Evolutionary conservation across 2,797 vertebrate species (phyloP).

Genomic region (Cephalopachus bancanus): DNA sequence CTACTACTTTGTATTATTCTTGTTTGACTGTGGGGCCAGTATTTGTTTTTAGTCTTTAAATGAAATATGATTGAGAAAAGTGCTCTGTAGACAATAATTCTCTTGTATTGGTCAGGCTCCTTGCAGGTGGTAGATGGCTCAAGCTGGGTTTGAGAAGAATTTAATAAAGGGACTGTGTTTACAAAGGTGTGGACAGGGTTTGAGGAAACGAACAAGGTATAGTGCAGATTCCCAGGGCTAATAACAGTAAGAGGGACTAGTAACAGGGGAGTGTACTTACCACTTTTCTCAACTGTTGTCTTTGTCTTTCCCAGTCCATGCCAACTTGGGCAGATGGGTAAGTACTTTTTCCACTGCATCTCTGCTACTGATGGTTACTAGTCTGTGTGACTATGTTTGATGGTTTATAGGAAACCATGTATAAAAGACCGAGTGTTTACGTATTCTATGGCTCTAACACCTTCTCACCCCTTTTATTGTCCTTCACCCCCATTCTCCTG

Average conservation of each 20-base stretch:
- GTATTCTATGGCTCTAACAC: constrained; percentile 3
- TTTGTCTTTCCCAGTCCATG: not conserved
- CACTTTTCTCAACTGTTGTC: not conserved
- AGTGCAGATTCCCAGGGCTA: not conserved
- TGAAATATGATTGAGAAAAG: constrained; percentile 58
- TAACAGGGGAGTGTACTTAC: constrained; percentile 8
- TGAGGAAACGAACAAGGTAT: constrained; percentile 40
- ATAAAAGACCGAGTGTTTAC: not conserved
- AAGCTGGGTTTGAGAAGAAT: constrained; percentile 49
- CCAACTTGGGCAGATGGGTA: not conserved
- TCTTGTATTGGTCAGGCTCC: constrained; percentile 26
- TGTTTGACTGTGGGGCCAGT: constrained; percentile 51
- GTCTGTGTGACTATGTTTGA: not conserved
- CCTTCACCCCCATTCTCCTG: not conserved
- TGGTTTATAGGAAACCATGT: constrained; percentile 25
- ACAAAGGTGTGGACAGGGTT: constrained; percentile 27
- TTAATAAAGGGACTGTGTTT: constrained; percentile 65
- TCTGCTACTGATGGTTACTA: not conserved
- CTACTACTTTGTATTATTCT: constrained; percentile 56
- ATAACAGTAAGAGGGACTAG: not conserved
- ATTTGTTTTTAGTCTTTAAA: constrained; percentile 61
- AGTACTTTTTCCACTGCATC: constrained; percentile 25
- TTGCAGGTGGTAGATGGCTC: constrained; percentile 40
- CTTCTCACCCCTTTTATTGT: not conserved
- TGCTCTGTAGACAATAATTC: constrained; percentile 59